Percentiles rank a stretch among this genome's conserved stretches.
phyloP scores from a whole-genome alignment of 2,113 vertebrate species.

The Platichthys stellatus region DNA sequence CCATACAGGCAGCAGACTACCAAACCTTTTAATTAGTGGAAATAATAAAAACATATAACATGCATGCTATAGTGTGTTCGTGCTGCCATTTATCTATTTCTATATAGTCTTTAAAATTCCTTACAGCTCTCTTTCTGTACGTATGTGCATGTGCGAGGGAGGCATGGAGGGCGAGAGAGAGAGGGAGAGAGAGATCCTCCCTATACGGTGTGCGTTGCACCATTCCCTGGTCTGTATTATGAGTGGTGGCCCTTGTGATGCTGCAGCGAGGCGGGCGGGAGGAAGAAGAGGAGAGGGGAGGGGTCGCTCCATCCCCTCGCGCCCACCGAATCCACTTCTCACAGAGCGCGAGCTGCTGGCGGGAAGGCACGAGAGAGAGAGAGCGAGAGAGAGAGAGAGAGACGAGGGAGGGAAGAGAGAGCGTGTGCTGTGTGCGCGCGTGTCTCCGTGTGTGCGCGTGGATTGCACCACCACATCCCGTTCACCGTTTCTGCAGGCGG shows the following conservation, averaged over 20 bases:
- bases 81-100: not conserved
- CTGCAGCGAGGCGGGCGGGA: conserved; percentile 78
- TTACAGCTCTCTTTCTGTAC: not conserved
- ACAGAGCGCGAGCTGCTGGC: conserved; percentile 75
- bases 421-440: conserved; percentile 50
- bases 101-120: not conserved
- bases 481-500: conserved; percentile 79
- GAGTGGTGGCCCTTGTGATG: conserved; percentile 81
- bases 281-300: conserved; percentile 69
- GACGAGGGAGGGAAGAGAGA: conserved; percentile 33
- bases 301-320: conserved; percentile 75
- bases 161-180: conserved; percentile 21
- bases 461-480: conserved; percentile 85
- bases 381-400: conserved; percentile 21
- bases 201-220: conserved; percentile 84
- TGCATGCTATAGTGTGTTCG: too few relatives aligned
- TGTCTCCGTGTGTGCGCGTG: conserved; percentile 78
- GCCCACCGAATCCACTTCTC: conserved; percentile 78
- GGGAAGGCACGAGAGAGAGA: conserved; percentile 73
- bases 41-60: not conserved
- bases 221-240: conserved; percentile 85
- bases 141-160: not conserved
- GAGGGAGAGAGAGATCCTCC: conserved; percentile 53
- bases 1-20: not conserved
- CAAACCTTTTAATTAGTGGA: not conserved